Conservation (phyloP, 2,888 invertebrate genomes). For the Lepidocyrtoides sp. region DNA sequence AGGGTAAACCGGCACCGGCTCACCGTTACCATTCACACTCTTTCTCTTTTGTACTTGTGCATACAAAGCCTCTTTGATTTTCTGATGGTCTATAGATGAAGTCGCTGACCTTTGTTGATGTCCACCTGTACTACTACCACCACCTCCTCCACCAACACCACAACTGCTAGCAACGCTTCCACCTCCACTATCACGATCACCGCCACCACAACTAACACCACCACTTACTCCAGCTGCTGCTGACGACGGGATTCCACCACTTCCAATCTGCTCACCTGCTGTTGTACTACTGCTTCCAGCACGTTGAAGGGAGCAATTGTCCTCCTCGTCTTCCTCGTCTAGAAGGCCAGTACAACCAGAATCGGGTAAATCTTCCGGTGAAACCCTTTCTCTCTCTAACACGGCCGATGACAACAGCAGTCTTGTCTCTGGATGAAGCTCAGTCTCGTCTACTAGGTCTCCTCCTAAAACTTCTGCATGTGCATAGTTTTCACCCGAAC, state of each 20-base stretch:
- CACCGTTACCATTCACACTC: slow-evolving; percentile 52
- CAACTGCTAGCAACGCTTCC: slow-evolving; percentile 72
- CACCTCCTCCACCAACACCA: slow-evolving; percentile 56
- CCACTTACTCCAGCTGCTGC: slow-evolving; percentile 58
- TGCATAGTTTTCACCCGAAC: slow-evolving; percentile 54
- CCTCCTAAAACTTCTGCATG: slow-evolving; percentile 68
- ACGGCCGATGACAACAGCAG: slow-evolving; percentile 71
- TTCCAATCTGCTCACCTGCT: slow-evolving; percentile 67
- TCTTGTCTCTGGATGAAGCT: slow-evolving; percentile 74
- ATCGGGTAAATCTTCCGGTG: slow-evolving; percentile 81
- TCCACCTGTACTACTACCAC: slow-evolving; percentile 23
- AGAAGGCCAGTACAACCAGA: slow-evolving; percentile 83
- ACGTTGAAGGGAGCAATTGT: slow-evolving; percentile 74
- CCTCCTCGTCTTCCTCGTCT: slow-evolving; percentile 82
- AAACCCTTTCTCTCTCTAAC: slow-evolving; percentile 68
- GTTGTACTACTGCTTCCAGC: slow-evolving; percentile 71
- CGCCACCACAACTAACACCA: slow-evolving; percentile 28
- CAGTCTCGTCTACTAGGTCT: slow-evolving; percentile 75
- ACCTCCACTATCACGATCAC: slow-evolving; percentile 76
- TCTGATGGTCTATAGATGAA: slow-evolving; percentile 20
- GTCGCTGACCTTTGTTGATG: slow-evolving; percentile 71
- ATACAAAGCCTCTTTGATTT: slow-evolving; percentile 41
- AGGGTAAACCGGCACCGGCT: slow-evolving; percentile 33
- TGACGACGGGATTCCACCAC: slow-evolving; percentile 40
- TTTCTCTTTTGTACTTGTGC: slow-evolving; percentile 61